Evolutionary conservation across 2,113 vertebrate genomes (phyloP).

Genomic region (Poecilia latipinna): DNA sequence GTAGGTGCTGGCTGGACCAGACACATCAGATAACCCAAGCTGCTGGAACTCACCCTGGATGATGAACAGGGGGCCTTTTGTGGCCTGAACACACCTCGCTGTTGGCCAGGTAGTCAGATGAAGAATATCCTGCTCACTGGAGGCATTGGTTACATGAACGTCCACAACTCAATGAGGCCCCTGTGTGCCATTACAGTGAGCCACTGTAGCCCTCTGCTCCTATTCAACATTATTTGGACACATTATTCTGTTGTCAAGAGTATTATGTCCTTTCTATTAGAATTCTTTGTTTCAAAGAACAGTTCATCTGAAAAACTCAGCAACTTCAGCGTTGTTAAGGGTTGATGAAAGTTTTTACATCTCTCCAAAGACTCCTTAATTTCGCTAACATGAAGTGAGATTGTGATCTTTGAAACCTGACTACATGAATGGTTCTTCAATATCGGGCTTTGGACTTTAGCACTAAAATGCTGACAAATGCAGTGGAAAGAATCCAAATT

Average conservation of each 20-base stretch:
- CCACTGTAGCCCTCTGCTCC: background rate
- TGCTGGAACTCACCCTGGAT: conserved; percentile 44
- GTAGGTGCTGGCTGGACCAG: conserved; percentile 52
- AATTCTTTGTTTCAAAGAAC: background rate
- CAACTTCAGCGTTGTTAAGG: background rate
- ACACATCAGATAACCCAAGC: conserved; percentile 69
- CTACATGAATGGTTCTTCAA: too few relatives aligned
- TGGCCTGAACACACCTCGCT: conserved; percentile 37
- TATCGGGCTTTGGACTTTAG: too few relatives aligned
- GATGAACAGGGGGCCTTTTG: conserved; percentile 71
- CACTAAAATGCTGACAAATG: too few relatives aligned
- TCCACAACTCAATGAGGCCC: conserved; percentile 49
- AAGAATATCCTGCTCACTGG: conserved; percentile 65
- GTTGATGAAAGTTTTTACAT: background rate
- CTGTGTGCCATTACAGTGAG: conserved; percentile 35
- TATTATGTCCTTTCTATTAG: background rate
- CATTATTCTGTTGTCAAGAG: background rate
- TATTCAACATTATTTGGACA: background rate
- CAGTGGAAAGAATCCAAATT: too few relatives aligned
- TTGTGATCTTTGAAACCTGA: background rate
- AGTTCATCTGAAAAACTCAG: background rate
- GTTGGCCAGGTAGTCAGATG: conserved; percentile 52
- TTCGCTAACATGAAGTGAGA: too few relatives aligned
- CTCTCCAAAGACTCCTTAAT: too few relatives aligned
- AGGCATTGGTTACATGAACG: conserved; percentile 46